Evolutionary conservation across 2,888 invertebrate genomes (phyloP).

Genomic region (Acanthosepion pharaonis): DNA sequence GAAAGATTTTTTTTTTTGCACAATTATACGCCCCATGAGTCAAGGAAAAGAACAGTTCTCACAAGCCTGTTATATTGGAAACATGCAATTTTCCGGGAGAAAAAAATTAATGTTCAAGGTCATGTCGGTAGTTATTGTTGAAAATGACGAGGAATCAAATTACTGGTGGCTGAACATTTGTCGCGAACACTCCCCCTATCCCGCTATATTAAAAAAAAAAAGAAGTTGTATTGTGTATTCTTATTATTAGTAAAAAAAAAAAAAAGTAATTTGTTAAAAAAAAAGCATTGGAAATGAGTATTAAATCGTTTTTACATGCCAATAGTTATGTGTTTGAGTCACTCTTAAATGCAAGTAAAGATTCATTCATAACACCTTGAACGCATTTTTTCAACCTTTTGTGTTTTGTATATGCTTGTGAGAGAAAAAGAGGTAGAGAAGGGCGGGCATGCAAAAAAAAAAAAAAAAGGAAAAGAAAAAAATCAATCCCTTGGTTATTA

Average conservation of each 20-base stretch:
- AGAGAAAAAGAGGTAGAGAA: not conserved
- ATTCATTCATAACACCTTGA: not conserved
- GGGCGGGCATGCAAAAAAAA: rapidly evolving
- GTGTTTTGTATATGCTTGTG: not conserved
- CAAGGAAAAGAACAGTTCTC: not conserved
- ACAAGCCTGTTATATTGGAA: not conserved
- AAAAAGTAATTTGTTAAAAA: not conserved
- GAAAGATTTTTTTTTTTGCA: not conserved
- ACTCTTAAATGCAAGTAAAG: not conserved
- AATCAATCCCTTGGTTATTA: not conserved
- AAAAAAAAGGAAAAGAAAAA: not conserved
- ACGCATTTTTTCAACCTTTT: not conserved
- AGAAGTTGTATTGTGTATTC: not conserved
- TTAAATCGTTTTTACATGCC: not conserved
- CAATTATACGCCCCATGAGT: not conserved
- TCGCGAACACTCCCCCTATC: not conserved
- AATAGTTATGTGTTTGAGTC: not conserved
- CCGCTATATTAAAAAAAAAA: not conserved
- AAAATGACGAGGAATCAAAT: not conserved
- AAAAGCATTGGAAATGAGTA: not conserved
- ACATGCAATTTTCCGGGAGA: not conserved
- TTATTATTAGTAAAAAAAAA: not conserved
- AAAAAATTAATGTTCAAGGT: not conserved
- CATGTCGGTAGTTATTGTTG: not conserved
- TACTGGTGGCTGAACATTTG: not conserved